Base-by-base conservation (phyloP, 1,140 invertebrate species). In the Teleopsis dalmanni region DNA sequence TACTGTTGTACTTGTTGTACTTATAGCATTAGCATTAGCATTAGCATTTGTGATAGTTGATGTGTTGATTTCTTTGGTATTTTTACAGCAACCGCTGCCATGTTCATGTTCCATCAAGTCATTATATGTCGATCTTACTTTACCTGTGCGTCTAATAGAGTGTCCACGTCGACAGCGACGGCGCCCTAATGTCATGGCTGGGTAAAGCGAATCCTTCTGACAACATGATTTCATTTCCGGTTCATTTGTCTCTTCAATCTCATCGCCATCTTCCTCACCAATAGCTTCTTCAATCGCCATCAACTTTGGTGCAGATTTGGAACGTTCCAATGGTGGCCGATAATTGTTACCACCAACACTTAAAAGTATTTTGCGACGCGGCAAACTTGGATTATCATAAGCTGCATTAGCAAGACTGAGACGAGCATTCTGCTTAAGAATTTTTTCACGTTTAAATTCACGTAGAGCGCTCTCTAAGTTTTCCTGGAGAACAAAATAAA, bases 361-460 rank as follows among this genome's bases (percentile, higher is more conserved):
- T 2, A 89, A 70, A 11, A 90, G 73, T 25, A 90, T 84, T 65
- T 89, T 90, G 46, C 86, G 76, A 38, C 81, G 78, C 31, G 82
- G 89, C 75, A 87, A 79, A 65, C 81, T 87, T 3, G 85, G 87
- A 72, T 90, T 88, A 52, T 91, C 87, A 63, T 92, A 91, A 1
- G 89, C 82, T 13, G 84, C 82, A 62, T 91, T 89, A 7, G 89
- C 87, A 52, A 95, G 72, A 18, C 90, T 93, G n/a, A 97, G 73
- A 50, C 95, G 80, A 7, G 94, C 91, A 64, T 96, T 97, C 73
- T 98, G 94, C 60, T 87, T 81, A 11, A 83, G 85, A 56, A 94
- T 82, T 74, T 97, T 95, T 67, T 97, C 94, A 45, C 90, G 79
- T 57, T 91, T 86, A 75, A 97, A 98, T 76, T 97, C 95, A 51